A percentile compares a stretch with the other conserved stretches of the same genome.
Evolutionary conservation across 2,888 invertebrate genomes (phyloP).

Genomic region (Cataglyphis livida): DNA sequence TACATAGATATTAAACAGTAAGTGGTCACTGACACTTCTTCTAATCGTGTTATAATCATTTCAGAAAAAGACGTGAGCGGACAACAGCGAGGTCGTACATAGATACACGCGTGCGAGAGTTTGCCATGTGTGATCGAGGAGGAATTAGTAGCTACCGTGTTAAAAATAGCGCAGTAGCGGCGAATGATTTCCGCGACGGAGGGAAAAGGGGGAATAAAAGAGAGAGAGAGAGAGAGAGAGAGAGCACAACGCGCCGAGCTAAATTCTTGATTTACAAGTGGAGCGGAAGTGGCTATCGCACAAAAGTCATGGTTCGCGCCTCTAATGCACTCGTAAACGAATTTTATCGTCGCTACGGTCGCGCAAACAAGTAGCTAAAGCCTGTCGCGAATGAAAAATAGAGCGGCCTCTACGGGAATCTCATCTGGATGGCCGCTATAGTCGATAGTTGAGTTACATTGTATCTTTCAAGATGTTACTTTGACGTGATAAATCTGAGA

Average conservation of each 20-base stretch:
- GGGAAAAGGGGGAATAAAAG: not conserved
- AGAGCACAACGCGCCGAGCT: constrained; percentile 38
- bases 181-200: constrained; percentile 35
- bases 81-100: not conserved
- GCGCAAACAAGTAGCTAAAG: constrained; percentile 68
- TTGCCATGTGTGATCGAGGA: constrained; percentile 42
- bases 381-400: constrained; percentile 60
- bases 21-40: not conserved
- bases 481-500: constrained; percentile 12
- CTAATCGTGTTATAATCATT: not conserved
- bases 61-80: not conserved
- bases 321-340: constrained; percentile 75
- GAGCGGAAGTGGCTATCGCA: constrained; percentile 77
- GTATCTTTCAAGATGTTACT: constrained; percentile 22
- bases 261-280: constrained; percentile 75
- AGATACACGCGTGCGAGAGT: constrained; percentile 21
- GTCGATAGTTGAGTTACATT: constrained; percentile 24
- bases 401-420: constrained; percentile 28
- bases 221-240: not conserved
- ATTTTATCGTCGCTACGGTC: constrained; percentile 76
- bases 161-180: constrained; percentile 45
- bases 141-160: constrained; percentile 40
- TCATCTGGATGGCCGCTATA: constrained; percentile 20
- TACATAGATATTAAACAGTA: not conserved
- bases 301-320: constrained; percentile 64